Base-by-base conservation (phyloP, 1,140 invertebrate genomes). In the Zaprionus capensis region DNA sequence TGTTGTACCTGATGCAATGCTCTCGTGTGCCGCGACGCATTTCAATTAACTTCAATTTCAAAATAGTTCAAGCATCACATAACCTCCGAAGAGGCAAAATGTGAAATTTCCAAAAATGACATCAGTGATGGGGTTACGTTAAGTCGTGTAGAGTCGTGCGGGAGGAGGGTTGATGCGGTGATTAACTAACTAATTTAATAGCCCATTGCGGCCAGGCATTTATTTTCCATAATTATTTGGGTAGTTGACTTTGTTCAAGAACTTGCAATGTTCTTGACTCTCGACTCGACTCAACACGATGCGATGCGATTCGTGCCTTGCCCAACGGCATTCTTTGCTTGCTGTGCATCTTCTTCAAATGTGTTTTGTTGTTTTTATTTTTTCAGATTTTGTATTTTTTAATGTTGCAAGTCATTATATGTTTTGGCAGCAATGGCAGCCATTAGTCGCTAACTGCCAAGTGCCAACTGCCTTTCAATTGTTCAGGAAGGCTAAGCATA, bases 241-340 rank as follows among this genome's bases (percentile, higher is more conserved):
- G 64, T 74, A 85, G 86, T 85, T 86, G 77, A 76, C 61, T 65
- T 41, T 34, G 64, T 66, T 87, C 71, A 81, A 85, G 82, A 85
- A 82, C 79, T 73, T 44, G 57, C 58, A 58, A 71, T 62, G 66
- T 82, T 82, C 79, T 80, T 80, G 56, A 17, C 22, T 17, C 84
- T 84, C 80, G 80, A 53, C 56, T 26, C 31, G 26, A 44, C 6
- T 58, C 11, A 4, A 17, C 24, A 12, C 24, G 41, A 44, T 9
- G 41, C 41, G 41, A 17, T 46, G 36, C 14, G 36, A 38, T 31
- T 28, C 53, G 22, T 67, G n/a, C 12, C 38, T 44, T 58, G 69
- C 28, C n/a, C 41, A 46, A 28, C 72, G 66, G 59, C 28, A 58
- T 78, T 79, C 75, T 76, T 55, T 11, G 31, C 6, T 7, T 46